These are phyloP conservation scores for Clarias platycephalus DNA, from an alignment of 2,797 vertebrate species.

Conservation along the genomic window DNA sequence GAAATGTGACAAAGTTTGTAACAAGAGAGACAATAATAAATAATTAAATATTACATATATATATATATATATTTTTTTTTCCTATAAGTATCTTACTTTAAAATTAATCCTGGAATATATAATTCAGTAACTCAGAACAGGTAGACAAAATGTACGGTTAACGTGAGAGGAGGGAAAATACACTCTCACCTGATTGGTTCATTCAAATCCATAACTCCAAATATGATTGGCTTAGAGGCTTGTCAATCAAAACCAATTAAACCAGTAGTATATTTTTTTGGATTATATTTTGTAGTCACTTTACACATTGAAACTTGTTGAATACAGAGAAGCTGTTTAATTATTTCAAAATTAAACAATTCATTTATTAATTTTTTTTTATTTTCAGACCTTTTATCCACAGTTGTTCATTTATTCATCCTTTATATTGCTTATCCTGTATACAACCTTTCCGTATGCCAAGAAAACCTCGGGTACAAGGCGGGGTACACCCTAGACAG, in stretches of 20 bases:
- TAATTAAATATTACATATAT: not conserved
- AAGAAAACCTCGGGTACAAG: no score
- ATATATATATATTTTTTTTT: not conserved
- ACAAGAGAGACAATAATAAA: not conserved
- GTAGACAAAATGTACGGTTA: not conserved
- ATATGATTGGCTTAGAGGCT: slow-evolving; percentile 23
- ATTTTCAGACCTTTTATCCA: not conserved
- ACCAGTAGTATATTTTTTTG: not conserved
- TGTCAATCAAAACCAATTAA: not conserved
- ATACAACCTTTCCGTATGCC: no score
- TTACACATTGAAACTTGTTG: not conserved
- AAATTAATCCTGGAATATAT: not conserved
- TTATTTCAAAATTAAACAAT: not conserved
- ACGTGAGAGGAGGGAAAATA: not conserved
- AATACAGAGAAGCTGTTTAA: not conserved
- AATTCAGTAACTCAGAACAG: not conserved
- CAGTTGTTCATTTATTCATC: no score
- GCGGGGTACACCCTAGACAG: no score
- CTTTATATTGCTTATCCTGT: no score
- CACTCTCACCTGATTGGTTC: slow-evolving; percentile 14
- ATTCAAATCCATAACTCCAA: not conserved
- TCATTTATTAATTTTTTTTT: not conserved
- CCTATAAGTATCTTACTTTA: not conserved
- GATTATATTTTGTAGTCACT: not conserved
- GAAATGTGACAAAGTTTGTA: not conserved